Percentiles rank a stretch among this genome's conserved stretches.
Conservation (phyloP, 1,140 invertebrate genomes). For the Drosophila malerkotliana region DNA sequence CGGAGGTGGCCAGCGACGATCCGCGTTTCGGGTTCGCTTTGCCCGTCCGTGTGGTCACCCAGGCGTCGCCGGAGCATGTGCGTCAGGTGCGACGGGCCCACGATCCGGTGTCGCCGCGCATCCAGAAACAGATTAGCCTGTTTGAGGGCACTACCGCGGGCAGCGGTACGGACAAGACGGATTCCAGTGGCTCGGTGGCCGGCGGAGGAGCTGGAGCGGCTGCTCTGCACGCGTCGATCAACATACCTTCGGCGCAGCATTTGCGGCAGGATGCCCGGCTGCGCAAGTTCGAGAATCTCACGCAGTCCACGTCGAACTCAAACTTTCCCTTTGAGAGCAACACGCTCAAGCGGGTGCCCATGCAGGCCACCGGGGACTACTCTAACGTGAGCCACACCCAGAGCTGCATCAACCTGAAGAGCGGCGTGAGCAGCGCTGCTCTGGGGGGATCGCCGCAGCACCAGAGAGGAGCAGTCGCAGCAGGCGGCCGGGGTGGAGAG, state of each 20-base stretch:
- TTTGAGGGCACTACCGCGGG: constrained; percentile 54
- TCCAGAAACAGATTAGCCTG: constrained; percentile 80
- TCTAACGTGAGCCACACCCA: constrained; percentile 68
- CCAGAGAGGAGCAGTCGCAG: constrained; percentile 3
- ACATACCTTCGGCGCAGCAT: constrained; percentile 64
- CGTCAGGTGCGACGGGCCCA: constrained; percentile 55
- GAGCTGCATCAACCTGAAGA: constrained; percentile 78
- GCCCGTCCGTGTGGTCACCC: constrained; percentile 54
- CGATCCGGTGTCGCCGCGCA: constrained; percentile 71
- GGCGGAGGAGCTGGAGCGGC: constrained; percentile 22
- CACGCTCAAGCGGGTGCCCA: constrained; percentile 64
- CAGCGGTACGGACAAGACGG: background rate
- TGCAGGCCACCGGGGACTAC: constrained; percentile 57
- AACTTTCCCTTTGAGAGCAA: constrained; percentile 81
- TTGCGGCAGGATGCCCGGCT: constrained; percentile 69
- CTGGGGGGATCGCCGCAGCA: constrained; percentile 46
- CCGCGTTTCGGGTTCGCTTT: constrained; percentile 55
- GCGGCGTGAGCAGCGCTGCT: constrained; percentile 39
- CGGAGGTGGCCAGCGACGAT: constrained; percentile 65
- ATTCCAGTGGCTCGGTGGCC: constrained; percentile 6
- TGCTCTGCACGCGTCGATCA: constrained; percentile 70
- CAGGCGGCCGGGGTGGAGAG: background rate
- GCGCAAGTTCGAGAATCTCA: constrained; percentile 75
- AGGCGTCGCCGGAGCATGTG: constrained; percentile 61
- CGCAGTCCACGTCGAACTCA: constrained; percentile 78